phyloP scores from a whole-genome alignment of 2,888 invertebrate genomes.

The Notocelia uddmanniana region DNA sequence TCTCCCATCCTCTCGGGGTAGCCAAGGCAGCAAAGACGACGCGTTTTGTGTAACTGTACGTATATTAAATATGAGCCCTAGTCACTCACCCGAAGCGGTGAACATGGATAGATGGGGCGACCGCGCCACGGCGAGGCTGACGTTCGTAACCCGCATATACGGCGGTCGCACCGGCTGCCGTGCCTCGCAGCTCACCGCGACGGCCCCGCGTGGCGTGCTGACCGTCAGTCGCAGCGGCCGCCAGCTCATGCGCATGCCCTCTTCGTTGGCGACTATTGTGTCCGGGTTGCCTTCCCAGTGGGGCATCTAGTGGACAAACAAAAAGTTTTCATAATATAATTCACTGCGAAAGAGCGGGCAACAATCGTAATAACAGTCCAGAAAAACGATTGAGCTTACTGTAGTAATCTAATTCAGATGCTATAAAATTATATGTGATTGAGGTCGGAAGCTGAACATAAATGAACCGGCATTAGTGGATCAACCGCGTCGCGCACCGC shows the following conservation, averaged over 20 bases:
- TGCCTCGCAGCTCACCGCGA: constrained; percentile 73
- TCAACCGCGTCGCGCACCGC: no score
- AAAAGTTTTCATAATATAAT: no score
- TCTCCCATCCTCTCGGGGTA: no score
- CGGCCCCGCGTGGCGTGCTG: constrained; percentile 59
- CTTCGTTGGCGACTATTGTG: constrained; percentile 65
- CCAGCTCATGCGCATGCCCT: constrained; percentile 75
- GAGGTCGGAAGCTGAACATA: no score
- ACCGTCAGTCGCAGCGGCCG: constrained; percentile 68
- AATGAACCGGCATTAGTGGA: not conserved
- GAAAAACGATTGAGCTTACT: no score
- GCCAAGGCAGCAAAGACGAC: no score
- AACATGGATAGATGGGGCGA: constrained; percentile 81
- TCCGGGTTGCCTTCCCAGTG: constrained; percentile 75
- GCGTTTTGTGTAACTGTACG: no score
- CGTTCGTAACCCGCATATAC: constrained; percentile 63
- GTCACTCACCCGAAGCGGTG: constrained; percentile 69
- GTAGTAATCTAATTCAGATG: no score
- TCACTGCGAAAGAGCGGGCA: no score
- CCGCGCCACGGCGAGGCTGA: constrained; percentile 67
- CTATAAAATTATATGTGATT: no score
- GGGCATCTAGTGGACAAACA: constrained; percentile 61
- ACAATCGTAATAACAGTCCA: no score
- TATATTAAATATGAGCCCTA: no score
- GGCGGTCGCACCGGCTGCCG: constrained; percentile 74